Base-by-base conservation (phyloP, 2,888 invertebrate genomes). In the Phrixothrix hirtus region DNA sequence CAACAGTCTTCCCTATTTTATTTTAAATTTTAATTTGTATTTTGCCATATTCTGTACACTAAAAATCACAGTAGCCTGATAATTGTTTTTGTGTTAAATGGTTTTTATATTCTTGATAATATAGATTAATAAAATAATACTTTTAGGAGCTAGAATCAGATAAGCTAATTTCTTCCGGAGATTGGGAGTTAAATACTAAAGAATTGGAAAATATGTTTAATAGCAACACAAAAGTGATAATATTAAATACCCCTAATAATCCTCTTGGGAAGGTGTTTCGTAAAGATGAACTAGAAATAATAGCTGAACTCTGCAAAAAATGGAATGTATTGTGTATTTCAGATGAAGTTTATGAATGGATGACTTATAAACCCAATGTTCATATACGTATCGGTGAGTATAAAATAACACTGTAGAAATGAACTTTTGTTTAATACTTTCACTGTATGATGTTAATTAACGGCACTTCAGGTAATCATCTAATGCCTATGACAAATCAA, bases 301-400 rank as follows among this genome's bases (percentile, higher is more conserved):
- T 99, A 60, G 95, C 95, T 0, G 81, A 88, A 60, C 77, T 99
- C 48, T 97, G 96, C 73, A 89, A 89, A 71, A 92, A 96, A 69
- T 88, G 93, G 82, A 88, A 99, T 72, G 89, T 91, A 2, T 77
- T 99, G 5, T 95, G 95, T 48, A 77, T 99, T 12, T 88, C 95
- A 1, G 99, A 99, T 75, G 99, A 99, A 75, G 99, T 99, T 0
- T 99, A 99, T 65, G 98, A 99, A 75, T 98, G 96, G 95, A 83
- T 99, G 73, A 89, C 92, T 7, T 96, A 88, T 67, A 84, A 89
- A 67, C 88, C 89, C 0, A 80, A 84, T 16, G 79, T 90, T 65
- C 93, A 97, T 75, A 84, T 96, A 52, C 83, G 96, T 72, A 97
- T 98, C 52, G 95, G 96, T 91, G 26, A 25, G 9, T 15, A 16